Base-by-base conservation (phyloP, 2,797 vertebrate species). In the Periophthalmus magnuspinnatus region DNA sequence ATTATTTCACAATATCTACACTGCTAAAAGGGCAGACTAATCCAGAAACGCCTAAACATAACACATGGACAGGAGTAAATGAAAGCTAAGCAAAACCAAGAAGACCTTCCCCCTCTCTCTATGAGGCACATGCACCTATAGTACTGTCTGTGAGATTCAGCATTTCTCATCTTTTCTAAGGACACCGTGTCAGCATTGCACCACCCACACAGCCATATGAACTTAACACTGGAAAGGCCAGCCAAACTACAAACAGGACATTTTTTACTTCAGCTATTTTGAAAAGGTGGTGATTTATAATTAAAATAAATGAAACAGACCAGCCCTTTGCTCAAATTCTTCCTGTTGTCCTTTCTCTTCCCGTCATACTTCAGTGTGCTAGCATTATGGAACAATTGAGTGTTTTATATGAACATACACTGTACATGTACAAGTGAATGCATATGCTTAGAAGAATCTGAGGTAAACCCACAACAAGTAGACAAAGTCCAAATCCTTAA, bases 1-100 rank as follows among this genome's bases (percentile, higher is more conserved):
- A 84, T 78, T 87, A 90, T 87, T 81, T 90, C 82, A 90, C 88
- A 92, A 87, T 88, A 92, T 91, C 78, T 89, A 92, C 89, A 92
- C 19, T 1, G 33, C 72, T 90, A 88, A 86, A 90, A 91, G 79
- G 81, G 45, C 45, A 56, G 60, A 81, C 68, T 67, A 72, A 81
- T 52, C 74, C 78, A 83, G 59, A 81, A 83, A 79, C 63, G 72
- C 66, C 77, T 45, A 55, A 68, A 80, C 75, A 65, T 74, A 70
- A 87, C 81, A 79, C 61, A 65, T 10, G 63, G 9, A 11, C 21
- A 78, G 71, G 5, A 74, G 65, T 70, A 76, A 34, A 76, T 75
- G 57, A 80, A 83, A 77, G 22, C 52, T 60, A 79, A 79, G 88
- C 66, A 72, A 80, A 78, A 86, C 76, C 65, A 59, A 28, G 76